These are phyloP conservation scores for Noctua fimbriata DNA, from an alignment of 2,888 invertebrate species.

Conservation along the genomic window DNA sequence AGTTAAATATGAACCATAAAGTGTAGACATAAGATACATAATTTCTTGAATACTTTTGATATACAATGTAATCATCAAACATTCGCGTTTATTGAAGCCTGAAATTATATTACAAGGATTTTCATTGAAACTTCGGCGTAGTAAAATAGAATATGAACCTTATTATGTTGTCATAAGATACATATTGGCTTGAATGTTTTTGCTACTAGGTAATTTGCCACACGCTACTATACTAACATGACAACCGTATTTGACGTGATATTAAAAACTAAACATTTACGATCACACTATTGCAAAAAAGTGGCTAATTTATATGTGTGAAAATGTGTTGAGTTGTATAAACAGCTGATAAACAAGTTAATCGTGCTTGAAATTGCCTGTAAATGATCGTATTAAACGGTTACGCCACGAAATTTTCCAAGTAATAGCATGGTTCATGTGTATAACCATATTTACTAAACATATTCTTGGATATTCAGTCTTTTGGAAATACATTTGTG, in stretches of 20 bases:
- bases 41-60: background rate
- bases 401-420: background rate
- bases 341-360: background rate
- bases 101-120: too few relatives aligned
- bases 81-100: too few relatives aligned
- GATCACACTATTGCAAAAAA: background rate
- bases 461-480: background rate
- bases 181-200: background rate
- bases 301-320: background rate
- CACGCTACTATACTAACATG: background rate
- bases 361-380: background rate
- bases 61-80: too few relatives aligned
- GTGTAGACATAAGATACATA: background rate
- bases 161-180: rapidly evolving
- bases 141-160: background rate
- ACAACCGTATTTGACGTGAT: background rate
- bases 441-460: background rate
- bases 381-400: background rate
- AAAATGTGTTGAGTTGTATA: background rate
- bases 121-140: too few relatives aligned
- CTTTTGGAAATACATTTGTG: background rate
- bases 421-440: background rate
- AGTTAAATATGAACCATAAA: background rate
- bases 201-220: background rate
- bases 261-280: background rate